Percentiles rank a stretch among this genome's conserved stretches.
These are phyloP conservation scores for Pelodytes ibericus DNA, from an alignment of 2,797 vertebrate species.

Conservation along the genomic window DNA sequence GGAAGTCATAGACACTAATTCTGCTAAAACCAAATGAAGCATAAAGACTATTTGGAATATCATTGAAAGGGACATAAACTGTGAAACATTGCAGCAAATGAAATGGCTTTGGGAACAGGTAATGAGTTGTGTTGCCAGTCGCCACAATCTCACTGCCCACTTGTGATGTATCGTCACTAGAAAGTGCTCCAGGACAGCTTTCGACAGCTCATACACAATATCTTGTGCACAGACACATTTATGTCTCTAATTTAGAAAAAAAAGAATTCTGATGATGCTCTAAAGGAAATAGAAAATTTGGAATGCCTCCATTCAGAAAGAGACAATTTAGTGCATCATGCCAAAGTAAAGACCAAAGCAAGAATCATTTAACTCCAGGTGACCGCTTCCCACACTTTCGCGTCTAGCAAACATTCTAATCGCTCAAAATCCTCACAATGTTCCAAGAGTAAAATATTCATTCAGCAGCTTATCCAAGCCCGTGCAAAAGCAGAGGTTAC, in stretches of 20 bases:
- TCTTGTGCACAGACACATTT: neutral
- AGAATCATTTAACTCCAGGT: neutral
- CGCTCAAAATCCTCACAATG: neutral
- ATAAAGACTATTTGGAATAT: neutral
- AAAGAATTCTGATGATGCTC: conserved; percentile 1
- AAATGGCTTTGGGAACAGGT: neutral
- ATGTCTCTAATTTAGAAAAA: neutral
- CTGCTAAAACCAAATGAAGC: too few relatives aligned
- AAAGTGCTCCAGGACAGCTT: neutral
- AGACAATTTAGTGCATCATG: neutral
- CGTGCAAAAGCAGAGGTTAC: neutral
- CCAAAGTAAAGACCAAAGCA: neutral
- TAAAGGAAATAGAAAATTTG: neutral
- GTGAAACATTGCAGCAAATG: neutral
- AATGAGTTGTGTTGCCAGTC: neutral
- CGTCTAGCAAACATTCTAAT: too few relatives aligned
- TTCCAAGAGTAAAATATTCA: conserved; percentile 3
- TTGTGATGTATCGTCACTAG: conserved; percentile 3
- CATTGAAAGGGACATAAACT: neutral
- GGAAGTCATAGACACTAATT: too few relatives aligned
- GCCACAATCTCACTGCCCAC: neutral
- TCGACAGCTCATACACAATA: neutral
- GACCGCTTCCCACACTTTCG: too few relatives aligned
- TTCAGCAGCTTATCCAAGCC: neutral
- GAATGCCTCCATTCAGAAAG: neutral